Percentiles rank a stretch among this genome's conserved stretches.
Evolutionary conservation across 2,888 invertebrate species (phyloP).

Genomic region (Didymodactylos carnosus): DNA sequence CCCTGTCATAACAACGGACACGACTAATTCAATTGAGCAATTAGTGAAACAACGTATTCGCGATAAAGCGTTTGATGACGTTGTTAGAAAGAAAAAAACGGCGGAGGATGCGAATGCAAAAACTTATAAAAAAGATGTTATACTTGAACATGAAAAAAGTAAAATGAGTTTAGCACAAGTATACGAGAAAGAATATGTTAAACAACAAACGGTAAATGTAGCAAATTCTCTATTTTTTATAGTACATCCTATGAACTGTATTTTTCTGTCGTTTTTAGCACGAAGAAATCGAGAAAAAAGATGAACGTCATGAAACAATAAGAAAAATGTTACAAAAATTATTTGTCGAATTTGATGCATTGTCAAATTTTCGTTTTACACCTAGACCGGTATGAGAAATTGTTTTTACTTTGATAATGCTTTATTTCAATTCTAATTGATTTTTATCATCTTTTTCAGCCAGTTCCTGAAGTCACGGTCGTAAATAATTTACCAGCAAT

Average conservation of each 20-base stretch:
- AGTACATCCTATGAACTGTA: not conserved
- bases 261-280: constrained; percentile 12
- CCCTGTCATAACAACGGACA: constrained; percentile 74
- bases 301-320: constrained; percentile 53
- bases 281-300: constrained; percentile 37
- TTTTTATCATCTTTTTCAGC: constrained; percentile 33
- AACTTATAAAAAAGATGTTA: constrained; percentile 64
- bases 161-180: constrained; percentile 76
- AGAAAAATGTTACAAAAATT: constrained; percentile 51
- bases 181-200: constrained; percentile 50
- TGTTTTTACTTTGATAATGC: not conserved
- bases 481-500: constrained; percentile 74
- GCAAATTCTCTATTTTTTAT: not conserved
- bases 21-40: constrained; percentile 64
- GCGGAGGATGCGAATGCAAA: constrained; percentile 61
- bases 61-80: constrained; percentile 70
- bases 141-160: constrained; percentile 77
- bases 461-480: constrained; percentile 66
- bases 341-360: constrained; percentile 66
- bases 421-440: not conserved
- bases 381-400: constrained; percentile 50
- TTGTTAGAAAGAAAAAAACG: constrained; percentile 49
- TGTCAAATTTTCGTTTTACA: constrained; percentile 80
- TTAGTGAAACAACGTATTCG: constrained; percentile 74
- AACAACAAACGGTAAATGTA: constrained; percentile 35